Evolutionary conservation across 1,140 invertebrate genomes (phyloP), one percentile per base, ranked within the genome.

Genomic region (Conus ventricosus): DNA sequence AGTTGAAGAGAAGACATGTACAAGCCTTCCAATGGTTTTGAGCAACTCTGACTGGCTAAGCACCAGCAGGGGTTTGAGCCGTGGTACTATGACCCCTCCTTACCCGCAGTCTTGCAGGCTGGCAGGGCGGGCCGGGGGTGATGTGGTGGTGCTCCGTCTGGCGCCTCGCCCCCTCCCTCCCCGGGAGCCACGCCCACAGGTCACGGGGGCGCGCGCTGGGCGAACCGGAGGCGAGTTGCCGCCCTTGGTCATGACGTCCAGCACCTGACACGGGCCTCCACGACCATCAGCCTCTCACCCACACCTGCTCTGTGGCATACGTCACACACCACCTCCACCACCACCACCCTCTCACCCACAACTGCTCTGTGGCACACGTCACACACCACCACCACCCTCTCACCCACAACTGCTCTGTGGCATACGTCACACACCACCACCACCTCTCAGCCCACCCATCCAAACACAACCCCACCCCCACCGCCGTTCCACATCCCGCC

Each of bases 231-330:
- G 71, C 39, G 60, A 67, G 71, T 51, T 53, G 75, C 75, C 55
- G 1, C 85, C 75, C 54, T 87, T 87, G 15, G 85, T 87, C 85
- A 87, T 87, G 51, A 87, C 54, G 54, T 87, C 85, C 85, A 87
- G 75, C 39, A 87, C 85, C 85, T 87, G 71, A 10, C 27, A 25
- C 63, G 15, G 27, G 10, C 67, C 13, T 20, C 11, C 67, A 71
- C 67, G 6, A 11, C 67, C 67, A n/a, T 60, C 67, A 51, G 8
- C 39, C 0, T 80, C 10, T 23, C 76, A 13, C n/a, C 10, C 76
- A 11, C 39, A 51, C 1, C 76, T n/a, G 39, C n/a, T 11, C 76
- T 13, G 10, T 51, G 39, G 39, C 39, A 39, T 39, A 39, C 39
- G 39, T 80, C n/a, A 80, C n/a, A 80, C n/a, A 27, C n/a, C n/a